Evolutionary conservation across 2,797 vertebrate species (phyloP), one percentile per base, ranked within the genome.

Genomic region (Nyctalus aviator): DNA sequence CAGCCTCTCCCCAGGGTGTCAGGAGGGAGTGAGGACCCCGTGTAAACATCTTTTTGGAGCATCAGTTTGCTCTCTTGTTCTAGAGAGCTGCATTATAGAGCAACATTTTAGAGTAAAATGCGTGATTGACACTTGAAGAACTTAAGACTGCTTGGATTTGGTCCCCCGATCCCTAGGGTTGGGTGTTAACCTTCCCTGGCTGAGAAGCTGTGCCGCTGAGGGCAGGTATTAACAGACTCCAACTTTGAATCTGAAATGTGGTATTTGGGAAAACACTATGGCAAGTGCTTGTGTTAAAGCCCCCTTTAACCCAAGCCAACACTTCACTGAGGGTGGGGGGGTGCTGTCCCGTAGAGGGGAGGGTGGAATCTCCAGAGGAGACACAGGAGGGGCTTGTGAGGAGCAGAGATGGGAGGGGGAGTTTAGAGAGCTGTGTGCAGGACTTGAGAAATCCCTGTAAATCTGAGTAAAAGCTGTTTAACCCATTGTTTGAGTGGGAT

Each of bases 81-180:
- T 73, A 48, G 57, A 86, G 32, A 59, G 91, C 73, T 57, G 50
- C 44, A 75, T 37, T 55, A 27, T 25, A 75, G 57, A 92, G 32
- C 27, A 87, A 66, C 69, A 32, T 89, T 85, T 76, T 64, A 85
- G n/a, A 62, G 68, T 64, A 27, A 86, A 78, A 55, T 85, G 46
- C 8, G 17, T 46, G 44, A 48, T 10, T 25, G 27, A 59, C 57
- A 35, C 30, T 81, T 86, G 48, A 53, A 88, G 79, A 21, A 92
- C 48, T 13, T 13, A 50, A 37, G 3, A 18, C 72, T 71, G n/a
- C 57, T 82, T 87, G 76, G 78, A 72, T 48, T 83, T 72, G 86
- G 48, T 41, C 30, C 62, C 14, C 48, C 53, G 41, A 53, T 68
- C 27, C 35, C 55, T 48, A 27, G 23, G 5, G 1, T 83, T 35